Base-by-base conservation (phyloP, 2,797 vertebrate genomes). In the Crax fasciolata region DNA sequence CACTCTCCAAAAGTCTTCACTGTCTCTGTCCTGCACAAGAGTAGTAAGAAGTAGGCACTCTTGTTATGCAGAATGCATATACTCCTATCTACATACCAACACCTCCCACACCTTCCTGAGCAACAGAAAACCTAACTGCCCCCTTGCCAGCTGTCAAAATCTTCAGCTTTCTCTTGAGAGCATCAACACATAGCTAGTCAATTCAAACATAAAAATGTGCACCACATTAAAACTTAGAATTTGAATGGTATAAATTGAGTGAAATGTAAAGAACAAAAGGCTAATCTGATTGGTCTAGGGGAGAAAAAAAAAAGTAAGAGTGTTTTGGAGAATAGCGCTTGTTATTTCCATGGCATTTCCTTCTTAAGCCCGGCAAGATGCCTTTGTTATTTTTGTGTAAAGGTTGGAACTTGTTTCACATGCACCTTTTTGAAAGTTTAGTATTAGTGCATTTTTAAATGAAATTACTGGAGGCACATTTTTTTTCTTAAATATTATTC, bases 121-220 rank as follows among this genome's bases (percentile, higher is more conserved):
- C 93, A 95, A 92, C 92, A 96, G 90, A 96, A 97, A 91, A 94
- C 93, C 94, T 77, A 95, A 82, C 94, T 92, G 67, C 95, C 96
- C 96, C 89, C 94, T 95, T 95, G 90, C 89, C 95, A 96, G 93
- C 97, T 97, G 96, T 97, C 97, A 93, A 78, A 92, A 86, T 96
- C 91, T 93, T 96, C 95, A 96, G 90, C 80, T 96, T 97, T 96
- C 89, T 93, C 91, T 96, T 94, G 94, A 93, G 93, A 96, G 93
- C 95, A 95, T 96, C 96, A 97, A 96, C 96, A 96, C 25, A 0
- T 91, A 93, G 91, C 88, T 96, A 95, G 91, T 94, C 94, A 96
- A 74, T 96, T 97, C 89, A 93, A 95, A 95, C 91, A 88, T 54
- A 72, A 80, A 93, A 96, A 94, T 94, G 79, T 72, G 87, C 88